phyloP scores from a whole-genome alignment of 2,797 vertebrate species.

The Brotula barbata region DNA sequence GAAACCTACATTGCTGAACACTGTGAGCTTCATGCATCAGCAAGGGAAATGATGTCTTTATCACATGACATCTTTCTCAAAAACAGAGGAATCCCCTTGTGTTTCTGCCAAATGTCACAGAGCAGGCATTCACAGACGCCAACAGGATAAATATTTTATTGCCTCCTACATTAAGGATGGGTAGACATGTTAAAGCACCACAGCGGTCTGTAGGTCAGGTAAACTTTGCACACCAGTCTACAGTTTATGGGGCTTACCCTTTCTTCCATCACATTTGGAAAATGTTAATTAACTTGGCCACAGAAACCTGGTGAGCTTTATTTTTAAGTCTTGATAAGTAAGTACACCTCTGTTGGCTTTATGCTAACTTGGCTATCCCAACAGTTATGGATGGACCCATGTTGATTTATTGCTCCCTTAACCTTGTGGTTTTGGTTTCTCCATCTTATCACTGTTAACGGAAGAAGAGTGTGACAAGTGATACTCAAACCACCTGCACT shows the following conservation, averaged over 20 bases:
- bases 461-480: not conserved
- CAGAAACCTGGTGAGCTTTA: not conserved
- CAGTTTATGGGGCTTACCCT: not conserved
- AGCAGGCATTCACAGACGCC: constrained; percentile 41
- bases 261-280: constrained; percentile 14
- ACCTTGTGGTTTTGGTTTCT: not conserved
- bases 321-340: too few species aligned
- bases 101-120: too few species aligned
- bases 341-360: too few species aligned
- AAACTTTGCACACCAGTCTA: constrained; percentile 23
- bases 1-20: constrained; percentile 1
- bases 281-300: not conserved
- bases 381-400: too few species aligned
- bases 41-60: too few species aligned
- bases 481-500: too few species aligned
- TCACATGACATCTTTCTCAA: too few species aligned
- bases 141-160: constrained; percentile 47
- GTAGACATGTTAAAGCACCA: constrained; percentile 34
- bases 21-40: not conserved
- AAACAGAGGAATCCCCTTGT: too few species aligned
- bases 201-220: constrained; percentile 9
- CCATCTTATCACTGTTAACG: not conserved
- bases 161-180: constrained; percentile 31
- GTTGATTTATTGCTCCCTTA: too few species aligned
- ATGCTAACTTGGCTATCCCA: too few species aligned